Evolutionary conservation across 1,140 invertebrate genomes (phyloP).

Genomic region (Teleopsis dalmanni): DNA sequence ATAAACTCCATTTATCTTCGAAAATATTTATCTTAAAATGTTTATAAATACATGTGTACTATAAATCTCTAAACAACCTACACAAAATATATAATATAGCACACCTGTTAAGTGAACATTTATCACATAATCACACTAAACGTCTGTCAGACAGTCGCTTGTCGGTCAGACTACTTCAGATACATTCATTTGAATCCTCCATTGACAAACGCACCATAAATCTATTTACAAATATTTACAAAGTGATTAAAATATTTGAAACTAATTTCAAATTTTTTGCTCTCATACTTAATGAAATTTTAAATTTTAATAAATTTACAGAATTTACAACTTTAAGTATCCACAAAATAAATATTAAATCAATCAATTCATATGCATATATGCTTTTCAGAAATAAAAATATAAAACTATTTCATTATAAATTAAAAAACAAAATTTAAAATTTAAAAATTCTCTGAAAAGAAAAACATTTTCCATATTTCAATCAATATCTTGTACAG

Average conservation of each 20-base stretch:
- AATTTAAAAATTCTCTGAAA: no score
- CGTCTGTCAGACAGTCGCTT: slow-evolving; percentile 1
- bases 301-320: no score
- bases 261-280: slow-evolving; percentile 34
- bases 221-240: slow-evolving; percentile 43
- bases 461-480: no score
- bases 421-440: no score
- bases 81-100: background rate
- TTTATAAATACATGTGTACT: background rate
- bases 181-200: background rate
- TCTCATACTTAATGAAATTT: no score
- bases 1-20: background rate
- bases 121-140: slow-evolving; percentile 5
- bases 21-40: background rate
- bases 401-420: no score
- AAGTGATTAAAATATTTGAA: slow-evolving; percentile 44
- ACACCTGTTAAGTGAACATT: slow-evolving; percentile 25
- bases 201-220: slow-evolving; percentile 24
- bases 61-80: background rate
- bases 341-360: no score
- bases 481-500: no score
- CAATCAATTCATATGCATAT: no score
- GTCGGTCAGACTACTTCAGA: background rate
- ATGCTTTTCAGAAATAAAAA: no score
- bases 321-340: no score